A percentile compares a stretch with the other conserved stretches of the same genome.
phyloP scores from a whole-genome alignment of 2,797 vertebrate species.

The Syngnathus acus region DNA sequence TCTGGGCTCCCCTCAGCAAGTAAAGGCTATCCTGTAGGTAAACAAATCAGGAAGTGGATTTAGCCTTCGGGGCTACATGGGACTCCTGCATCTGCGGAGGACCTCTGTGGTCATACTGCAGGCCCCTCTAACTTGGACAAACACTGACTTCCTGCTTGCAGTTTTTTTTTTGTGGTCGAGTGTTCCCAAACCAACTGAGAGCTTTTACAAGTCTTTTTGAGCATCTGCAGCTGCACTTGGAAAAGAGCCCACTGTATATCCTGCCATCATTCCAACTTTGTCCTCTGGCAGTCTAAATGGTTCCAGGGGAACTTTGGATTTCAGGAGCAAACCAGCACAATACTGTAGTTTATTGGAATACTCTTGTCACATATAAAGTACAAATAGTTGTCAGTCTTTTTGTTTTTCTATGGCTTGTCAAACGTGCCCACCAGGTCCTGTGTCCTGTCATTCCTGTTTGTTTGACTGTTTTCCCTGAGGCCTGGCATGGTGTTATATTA shows the following conservation, averaged over 20 bases:
- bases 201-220: constrained; percentile 15
- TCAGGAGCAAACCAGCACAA: neutral
- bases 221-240: neutral
- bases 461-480: constrained; percentile 27
- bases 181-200: neutral
- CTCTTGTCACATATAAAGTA: neutral
- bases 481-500: constrained; percentile 21
- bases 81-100: neutral
- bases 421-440: constrained; percentile 15
- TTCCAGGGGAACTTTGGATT: neutral
- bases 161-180: neutral
- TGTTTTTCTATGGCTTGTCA: neutral
- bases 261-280: neutral
- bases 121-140: neutral
- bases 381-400: neutral
- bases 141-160: neutral
- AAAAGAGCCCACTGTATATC: neutral
- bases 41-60: constrained; percentile 55
- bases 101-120: neutral
- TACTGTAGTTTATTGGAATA: neutral
- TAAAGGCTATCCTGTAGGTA: constrained; percentile 45
- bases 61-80: constrained; percentile 30
- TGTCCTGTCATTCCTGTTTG: constrained; percentile 30
- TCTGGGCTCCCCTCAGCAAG: constrained; percentile 25
- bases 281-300: neutral